A percentile compares a stretch with the other conserved stretches of the same genome.
Conservation (phyloP, 2,797 vertebrate genomes). For the Acropternis orthonyx region DNA sequence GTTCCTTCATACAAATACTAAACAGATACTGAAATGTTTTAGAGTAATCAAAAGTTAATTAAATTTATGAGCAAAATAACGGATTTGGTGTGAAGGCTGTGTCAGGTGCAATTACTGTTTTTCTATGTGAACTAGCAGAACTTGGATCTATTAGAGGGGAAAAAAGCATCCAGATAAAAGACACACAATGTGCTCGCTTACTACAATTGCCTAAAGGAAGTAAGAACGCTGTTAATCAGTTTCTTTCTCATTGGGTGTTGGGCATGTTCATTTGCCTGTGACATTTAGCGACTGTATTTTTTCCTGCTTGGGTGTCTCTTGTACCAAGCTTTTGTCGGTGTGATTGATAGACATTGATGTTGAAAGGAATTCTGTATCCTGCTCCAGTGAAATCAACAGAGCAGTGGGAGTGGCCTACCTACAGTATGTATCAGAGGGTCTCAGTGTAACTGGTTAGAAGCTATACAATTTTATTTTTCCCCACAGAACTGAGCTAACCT, state of each 20-base stretch:
- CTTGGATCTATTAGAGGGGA: not conserved
- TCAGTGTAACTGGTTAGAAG: not conserved
- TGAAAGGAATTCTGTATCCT: not conserved
- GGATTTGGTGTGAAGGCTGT: not conserved
- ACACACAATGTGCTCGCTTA: not conserved
- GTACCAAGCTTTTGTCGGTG: not conserved
- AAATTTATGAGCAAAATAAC: not conserved
- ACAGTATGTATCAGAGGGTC: not conserved
- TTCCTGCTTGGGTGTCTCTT: not conserved
- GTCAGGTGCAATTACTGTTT: not conserved
- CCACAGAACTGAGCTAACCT: not conserved
- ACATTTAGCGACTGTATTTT: not conserved
- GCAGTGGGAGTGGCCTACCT: not conserved
- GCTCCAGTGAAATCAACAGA: not conserved
- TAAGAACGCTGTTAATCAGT: not conserved
- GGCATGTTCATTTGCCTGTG: not conserved
- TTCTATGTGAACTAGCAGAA: not conserved
- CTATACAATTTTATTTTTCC: not conserved
- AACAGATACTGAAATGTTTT: conserved; percentile 21
- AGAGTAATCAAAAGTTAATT: conserved; percentile 27
- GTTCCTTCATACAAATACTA: not conserved
- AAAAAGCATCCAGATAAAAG: not conserved
- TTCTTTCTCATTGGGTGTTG: not conserved
- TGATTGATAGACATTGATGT: not conserved
- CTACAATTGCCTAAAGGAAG: not conserved